These are phyloP conservation scores for Epizoanthus ramosus DNA, from an alignment of 92 coral and sea anemone species.

Conservation along the genomic window DNA sequence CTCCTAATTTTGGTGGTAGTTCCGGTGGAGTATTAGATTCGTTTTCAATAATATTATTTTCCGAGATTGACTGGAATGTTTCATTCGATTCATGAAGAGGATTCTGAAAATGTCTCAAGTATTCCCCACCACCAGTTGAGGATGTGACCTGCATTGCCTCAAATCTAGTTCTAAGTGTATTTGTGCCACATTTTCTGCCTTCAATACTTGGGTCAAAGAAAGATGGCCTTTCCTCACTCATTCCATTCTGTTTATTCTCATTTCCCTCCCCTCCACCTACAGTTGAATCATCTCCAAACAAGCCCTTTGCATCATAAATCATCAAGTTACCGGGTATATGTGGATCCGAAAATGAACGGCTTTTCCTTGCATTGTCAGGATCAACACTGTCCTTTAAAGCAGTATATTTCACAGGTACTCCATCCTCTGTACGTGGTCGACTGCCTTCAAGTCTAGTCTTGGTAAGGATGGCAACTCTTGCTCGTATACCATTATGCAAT, in stretches of 20 bases:
- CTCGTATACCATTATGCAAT: background rate
- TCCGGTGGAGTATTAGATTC: background rate
- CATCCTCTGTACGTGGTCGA: constrained; percentile 27
- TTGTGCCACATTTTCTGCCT: constrained; percentile 29
- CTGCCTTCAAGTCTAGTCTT: constrained; percentile 11
- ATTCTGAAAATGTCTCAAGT: constrained; percentile 48
- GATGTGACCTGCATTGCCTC: constrained; percentile 36
- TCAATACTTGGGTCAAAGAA: constrained; percentile 55
- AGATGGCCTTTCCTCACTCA: constrained; percentile 45
- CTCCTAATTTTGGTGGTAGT: constrained; percentile 7
- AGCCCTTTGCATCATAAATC: constrained; percentile 70
- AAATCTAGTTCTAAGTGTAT: constrained; percentile 57
- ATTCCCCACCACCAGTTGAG: constrained; percentile 44
- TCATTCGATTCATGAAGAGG: constrained; percentile 72
- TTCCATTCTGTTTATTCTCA: background rate
- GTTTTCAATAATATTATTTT: background rate
- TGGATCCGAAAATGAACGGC: constrained; percentile 74
- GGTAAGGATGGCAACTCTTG: background rate
- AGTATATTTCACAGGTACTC: constrained; percentile 14
- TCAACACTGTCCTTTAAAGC: background rate
- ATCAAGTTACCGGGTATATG: constrained; percentile 62
- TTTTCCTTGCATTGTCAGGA: constrained; percentile 16
- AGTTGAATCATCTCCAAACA: constrained; percentile 48
- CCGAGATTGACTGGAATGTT: constrained; percentile 5
- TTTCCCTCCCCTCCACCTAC: background rate